Base-by-base conservation (phyloP, 2,797 vertebrate species). In the Epinephelus malabaricus region DNA sequence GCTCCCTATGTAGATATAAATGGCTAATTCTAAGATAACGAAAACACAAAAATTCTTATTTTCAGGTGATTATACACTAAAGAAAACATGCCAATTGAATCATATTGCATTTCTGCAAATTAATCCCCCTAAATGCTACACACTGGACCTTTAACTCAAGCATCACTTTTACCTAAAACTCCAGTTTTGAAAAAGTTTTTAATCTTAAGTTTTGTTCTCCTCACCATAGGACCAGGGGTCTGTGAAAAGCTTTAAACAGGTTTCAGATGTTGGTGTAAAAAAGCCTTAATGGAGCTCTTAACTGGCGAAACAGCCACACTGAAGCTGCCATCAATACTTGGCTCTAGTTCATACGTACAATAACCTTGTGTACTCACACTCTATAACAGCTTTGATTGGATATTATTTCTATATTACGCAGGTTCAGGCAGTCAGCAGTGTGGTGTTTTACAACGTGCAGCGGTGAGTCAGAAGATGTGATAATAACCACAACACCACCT, bases 401-500 rank as follows among this genome's bases (percentile, higher is more conserved):
- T 70, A 58, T 67, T 68, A 60, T 75, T 72, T 69, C 43, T 62
- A n/a, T 59, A 80, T 78, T 51, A 81, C 53, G 51, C 45, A 14
- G 15, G 55, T 69, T 69, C 40, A 66, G 71, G 15, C 50, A 69
- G 66, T 77, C 58, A 58, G 75, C 74, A 76, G 40, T 43, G 3
- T 3, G 15, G 54, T 19, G 55, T 63, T 81, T 73, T 71, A 83
- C 69, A 72, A 17, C 0, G 4, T 10, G 49, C 65, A 69, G 76
- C 18, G 1, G 60, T 67, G 47, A 76, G 45, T 61, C 56, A 71
- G 21, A 50, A 54, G 64, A 79, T 18, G 73, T 53, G 81, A 88
- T 74, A 84, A 82, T 75, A 85, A 79, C 59, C 76, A 63, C 60
- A 69, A 71, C 62, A 82, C 51, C 76, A 25, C 72, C 62, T 78